These are phyloP conservation scores for Rhingia rostrata DNA, from an alignment of 2,888 invertebrate species.

Conservation along the genomic window DNA sequence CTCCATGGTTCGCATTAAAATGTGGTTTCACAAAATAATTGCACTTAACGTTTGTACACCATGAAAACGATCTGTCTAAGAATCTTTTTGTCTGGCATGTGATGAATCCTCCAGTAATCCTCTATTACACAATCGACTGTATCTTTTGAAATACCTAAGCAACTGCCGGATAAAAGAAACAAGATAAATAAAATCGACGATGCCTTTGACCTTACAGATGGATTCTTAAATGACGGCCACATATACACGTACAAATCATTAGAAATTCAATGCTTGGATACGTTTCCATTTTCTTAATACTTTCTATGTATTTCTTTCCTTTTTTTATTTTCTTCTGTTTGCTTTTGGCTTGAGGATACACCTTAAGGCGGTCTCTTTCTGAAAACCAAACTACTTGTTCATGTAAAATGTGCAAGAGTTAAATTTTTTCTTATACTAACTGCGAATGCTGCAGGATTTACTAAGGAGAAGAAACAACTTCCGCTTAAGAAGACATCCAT, in stretches of 20 bases:
- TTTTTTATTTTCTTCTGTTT: too few species aligned
- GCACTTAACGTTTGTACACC: too few species aligned
- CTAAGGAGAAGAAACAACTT: conserved; percentile 29
- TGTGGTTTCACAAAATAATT: conserved; percentile 6
- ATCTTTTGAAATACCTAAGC: neutral
- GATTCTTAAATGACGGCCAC: conserved; percentile 20
- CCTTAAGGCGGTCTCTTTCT: neutral
- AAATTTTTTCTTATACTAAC: conserved; percentile 27
- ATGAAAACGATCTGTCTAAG: neutral
- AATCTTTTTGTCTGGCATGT: neutral
- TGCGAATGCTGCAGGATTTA: conserved; percentile 37
- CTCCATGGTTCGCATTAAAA: neutral
- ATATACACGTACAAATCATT: conserved; percentile 24
- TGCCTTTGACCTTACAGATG: conserved; percentile 24
- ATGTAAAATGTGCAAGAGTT: conserved; percentile 13
- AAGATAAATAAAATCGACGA: neutral
- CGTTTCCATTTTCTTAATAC: conserved; percentile 4
- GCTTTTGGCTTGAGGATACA: conserved; percentile 2
- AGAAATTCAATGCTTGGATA: conserved; percentile 42
- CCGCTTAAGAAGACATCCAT: conserved; percentile 33
- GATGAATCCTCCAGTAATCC: conserved; percentile 3
- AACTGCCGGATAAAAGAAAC: neutral
- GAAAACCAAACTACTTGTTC: neutral
- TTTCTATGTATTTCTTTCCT: neutral
- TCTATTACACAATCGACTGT: neutral